Conservation (phyloP, 2,797 vertebrate species). For the Trichosurus vulpecula region DNA sequence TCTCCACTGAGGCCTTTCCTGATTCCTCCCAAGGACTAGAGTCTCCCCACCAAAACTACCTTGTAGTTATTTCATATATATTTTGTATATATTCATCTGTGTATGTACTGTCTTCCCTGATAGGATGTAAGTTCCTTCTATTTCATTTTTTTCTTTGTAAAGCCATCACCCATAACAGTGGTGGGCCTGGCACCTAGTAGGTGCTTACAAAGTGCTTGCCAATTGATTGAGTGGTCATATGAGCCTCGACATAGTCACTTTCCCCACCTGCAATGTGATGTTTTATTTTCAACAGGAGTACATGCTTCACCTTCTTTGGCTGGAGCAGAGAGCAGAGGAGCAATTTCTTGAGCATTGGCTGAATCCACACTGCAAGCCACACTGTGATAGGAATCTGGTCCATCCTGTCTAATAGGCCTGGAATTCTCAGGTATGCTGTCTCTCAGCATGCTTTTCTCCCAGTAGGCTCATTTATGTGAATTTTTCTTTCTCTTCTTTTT, state of each 20-base stretch:
- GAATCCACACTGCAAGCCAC: constrained; percentile 94
- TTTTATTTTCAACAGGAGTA: constrained; percentile 87
- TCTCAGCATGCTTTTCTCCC: constrained; percentile 47
- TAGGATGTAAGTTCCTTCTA: background rate
- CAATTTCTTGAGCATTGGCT: constrained; percentile 93
- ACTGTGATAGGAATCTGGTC: constrained; percentile 92
- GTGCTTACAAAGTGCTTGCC: background rate
- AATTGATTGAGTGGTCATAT: background rate
- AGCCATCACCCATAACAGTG: background rate
- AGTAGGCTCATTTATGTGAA: background rate
- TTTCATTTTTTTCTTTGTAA: background rate
- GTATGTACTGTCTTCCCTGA: background rate
- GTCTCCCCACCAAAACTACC: background rate
- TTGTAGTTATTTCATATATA: background rate
- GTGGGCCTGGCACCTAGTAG: background rate
- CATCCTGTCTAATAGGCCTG: constrained; percentile 85
- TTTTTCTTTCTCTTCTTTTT: background rate
- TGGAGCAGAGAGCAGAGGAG: constrained; percentile 93
- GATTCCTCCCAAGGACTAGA: background rate
- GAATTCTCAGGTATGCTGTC: constrained; percentile 48
- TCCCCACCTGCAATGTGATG: background rate
- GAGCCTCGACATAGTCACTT: background rate
- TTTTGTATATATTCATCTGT: background rate
- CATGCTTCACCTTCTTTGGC: constrained; percentile 89
- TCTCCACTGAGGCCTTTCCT: background rate